These are phyloP conservation scores for Stegastes partitus DNA, from an alignment of 2,113 vertebrate genomes.

Conservation along the genomic window DNA sequence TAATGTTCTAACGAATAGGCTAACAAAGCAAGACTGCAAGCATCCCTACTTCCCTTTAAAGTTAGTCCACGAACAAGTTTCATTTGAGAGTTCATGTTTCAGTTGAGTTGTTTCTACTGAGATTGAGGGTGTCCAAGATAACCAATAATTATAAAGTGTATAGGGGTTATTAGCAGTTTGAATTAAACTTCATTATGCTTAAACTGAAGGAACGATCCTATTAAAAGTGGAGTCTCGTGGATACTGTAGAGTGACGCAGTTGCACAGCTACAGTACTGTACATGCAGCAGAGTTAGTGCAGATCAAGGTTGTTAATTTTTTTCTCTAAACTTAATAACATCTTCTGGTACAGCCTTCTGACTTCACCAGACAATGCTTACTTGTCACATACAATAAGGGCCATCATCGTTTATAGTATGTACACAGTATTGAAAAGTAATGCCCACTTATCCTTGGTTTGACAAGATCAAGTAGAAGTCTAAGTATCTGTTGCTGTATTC, in stretches of 20 bases:
- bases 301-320: not conserved
- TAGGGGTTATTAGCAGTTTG: slow-evolving; percentile 15
- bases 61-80: not conserved
- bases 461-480: not conserved
- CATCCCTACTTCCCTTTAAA: not conserved
- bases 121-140: slow-evolving; percentile 15
- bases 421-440: too few species aligned
- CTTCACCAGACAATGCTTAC: too few species aligned
- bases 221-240: slow-evolving; percentile 32
- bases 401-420: too few species aligned
- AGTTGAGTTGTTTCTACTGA: slow-evolving; percentile 12
- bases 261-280: not conserved
- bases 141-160: slow-evolving; percentile 34
- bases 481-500: not conserved
- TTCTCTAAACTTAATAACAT: too few species aligned
- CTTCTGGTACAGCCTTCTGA: too few species aligned
- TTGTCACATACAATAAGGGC: too few species aligned
- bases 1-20: too few species aligned
- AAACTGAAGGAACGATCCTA: slow-evolving; percentile 21
- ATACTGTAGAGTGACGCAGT: slow-evolving; percentile 6
- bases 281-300: slow-evolving; percentile 1
- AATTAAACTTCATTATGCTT: slow-evolving; percentile 41
- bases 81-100: not conserved
- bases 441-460: not conserved
- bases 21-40: too few species aligned